Evolutionary conservation across 2,797 vertebrate species (phyloP), one percentile per base, ranked within the genome.

Genomic region (Esox masquinongy): DNA sequence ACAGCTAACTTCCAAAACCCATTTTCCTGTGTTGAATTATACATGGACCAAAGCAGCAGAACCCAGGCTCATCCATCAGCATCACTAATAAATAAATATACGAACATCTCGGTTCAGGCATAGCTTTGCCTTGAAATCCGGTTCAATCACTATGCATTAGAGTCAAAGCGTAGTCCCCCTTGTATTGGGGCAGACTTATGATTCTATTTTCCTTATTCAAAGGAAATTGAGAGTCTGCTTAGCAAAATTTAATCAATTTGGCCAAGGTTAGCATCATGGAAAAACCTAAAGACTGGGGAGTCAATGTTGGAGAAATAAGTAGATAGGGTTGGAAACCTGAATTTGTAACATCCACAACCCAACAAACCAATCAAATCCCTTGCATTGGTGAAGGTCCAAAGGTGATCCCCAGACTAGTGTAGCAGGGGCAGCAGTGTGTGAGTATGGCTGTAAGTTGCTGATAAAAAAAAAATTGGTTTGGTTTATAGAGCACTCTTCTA

Each of bases 1-100:
- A 56, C 72, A 83, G 76, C 77, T 67, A 84, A 78, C 75, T 78
- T 86, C 82, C 83, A 29, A 82, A 88, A 82, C 70, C 75, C 74
- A 73, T 63, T 81, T 72, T 22, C 53, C 59, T 5, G 59, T 34
- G 26, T 85, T 89, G 78, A 83, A 90, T 89, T 85, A 87, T 89
- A 87, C 77, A 89, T 87, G 59, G 24, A 0, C 56, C 72, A 73
- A 75, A 82, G 78, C 74, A 74, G 77, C 76, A 82, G 79, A 82
- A 79, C 76, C 77, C 76, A 36, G 59, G 78, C 80, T 82, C 83
- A 87, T 87, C 83, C 82, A 87, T 90, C 85, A 83, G 79, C 70
- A 83, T 84, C 77, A 82, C 69, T 64, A 73, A 64, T 74, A 85
- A 85, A 87, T 81, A 88, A 83, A 87, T 85, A 68, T 17, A 70